Conservation (phyloP, 1,140 invertebrate species). For the Drosophila eugracilis region DNA sequence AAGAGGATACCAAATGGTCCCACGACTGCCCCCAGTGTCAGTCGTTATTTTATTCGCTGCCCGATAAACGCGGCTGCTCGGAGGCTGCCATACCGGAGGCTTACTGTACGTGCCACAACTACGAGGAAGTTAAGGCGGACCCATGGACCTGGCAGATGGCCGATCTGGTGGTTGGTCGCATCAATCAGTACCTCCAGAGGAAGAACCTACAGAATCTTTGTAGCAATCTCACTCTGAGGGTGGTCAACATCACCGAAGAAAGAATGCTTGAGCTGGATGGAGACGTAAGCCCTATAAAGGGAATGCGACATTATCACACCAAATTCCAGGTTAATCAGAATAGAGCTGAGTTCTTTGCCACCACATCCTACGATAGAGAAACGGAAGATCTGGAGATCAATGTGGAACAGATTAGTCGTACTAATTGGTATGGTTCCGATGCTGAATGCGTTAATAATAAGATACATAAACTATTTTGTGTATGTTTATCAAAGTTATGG, state of each 20-base stretch:
- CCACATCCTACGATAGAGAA: slow-evolving; percentile 78
- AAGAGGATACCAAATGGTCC: slow-evolving; percentile 23
- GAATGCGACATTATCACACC: slow-evolving; percentile 18
- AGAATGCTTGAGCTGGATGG: background rate
- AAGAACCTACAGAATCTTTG: slow-evolving; percentile 90
- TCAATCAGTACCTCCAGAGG: slow-evolving; percentile 85
- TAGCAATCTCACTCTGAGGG: slow-evolving; percentile 15
- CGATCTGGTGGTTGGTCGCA: slow-evolving; percentile 84
- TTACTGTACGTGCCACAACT: slow-evolving; percentile 90
- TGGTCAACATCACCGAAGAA: slow-evolving; percentile 28
- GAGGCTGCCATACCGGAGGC: slow-evolving; percentile 89
- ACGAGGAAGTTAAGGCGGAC: slow-evolving; percentile 77
- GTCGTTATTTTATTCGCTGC: slow-evolving; percentile 88
- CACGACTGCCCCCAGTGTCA: slow-evolving; percentile 86
- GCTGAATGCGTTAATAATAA: slow-evolving; percentile 85
- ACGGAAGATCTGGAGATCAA: slow-evolving; percentile 41
- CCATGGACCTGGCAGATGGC: slow-evolving; percentile 80
- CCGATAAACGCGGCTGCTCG: slow-evolving; percentile 88
- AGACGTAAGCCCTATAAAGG: background rate
- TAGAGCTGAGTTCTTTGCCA: slow-evolving; percentile 87
- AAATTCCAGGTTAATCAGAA: slow-evolving; percentile 64
- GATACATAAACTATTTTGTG: slow-evolving; percentile 86
- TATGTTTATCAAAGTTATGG: slow-evolving; percentile 17
- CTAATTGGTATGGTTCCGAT: slow-evolving; percentile 86
- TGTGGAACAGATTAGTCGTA: slow-evolving; percentile 86